Percentiles rank a stretch among this genome's conserved stretches.
Conservation (phyloP, 2,888 invertebrate genomes). For the Andrena dorsata region DNA sequence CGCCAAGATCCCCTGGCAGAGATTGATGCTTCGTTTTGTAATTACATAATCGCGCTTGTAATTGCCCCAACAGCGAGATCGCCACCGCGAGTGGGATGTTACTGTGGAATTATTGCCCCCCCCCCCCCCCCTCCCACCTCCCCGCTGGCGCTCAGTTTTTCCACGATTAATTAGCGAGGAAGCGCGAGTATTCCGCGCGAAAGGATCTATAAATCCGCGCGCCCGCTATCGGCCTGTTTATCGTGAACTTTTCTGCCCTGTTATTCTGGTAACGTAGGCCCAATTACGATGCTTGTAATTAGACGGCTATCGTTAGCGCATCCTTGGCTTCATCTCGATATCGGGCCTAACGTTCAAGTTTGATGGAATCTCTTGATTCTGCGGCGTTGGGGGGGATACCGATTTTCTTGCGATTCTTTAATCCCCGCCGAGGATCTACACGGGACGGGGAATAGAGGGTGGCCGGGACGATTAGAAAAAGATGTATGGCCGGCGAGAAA, state of each 20-base stretch:
- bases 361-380: background rate
- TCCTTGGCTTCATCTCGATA: background rate
- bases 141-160: background rate
- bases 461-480: constrained; percentile 47
- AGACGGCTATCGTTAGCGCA: too few relatives aligned
- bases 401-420: constrained; percentile 1
- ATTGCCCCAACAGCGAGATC: constrained; percentile 21
- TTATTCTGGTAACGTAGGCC: background rate
- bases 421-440: background rate
- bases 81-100: constrained; percentile 44
- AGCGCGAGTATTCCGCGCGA: constrained; percentile 17
- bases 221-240: background rate
- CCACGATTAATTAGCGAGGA: constrained; percentile 23
- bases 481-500: constrained; percentile 54
- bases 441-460: background rate
- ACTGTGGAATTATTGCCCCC: constrained; percentile 46
- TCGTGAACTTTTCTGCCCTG: background rate
- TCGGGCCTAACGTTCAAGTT: background rate
- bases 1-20: constrained; percentile 33
- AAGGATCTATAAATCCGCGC: constrained; percentile 3
- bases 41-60: constrained; percentile 54
- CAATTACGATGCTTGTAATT: background rate
- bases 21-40: constrained; percentile 47
- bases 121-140: background rate
- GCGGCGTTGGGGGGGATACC: background rate